Evolutionary conservation across 2,888 invertebrate species (phyloP).

Genomic region (Microplitis manilae): DNA sequence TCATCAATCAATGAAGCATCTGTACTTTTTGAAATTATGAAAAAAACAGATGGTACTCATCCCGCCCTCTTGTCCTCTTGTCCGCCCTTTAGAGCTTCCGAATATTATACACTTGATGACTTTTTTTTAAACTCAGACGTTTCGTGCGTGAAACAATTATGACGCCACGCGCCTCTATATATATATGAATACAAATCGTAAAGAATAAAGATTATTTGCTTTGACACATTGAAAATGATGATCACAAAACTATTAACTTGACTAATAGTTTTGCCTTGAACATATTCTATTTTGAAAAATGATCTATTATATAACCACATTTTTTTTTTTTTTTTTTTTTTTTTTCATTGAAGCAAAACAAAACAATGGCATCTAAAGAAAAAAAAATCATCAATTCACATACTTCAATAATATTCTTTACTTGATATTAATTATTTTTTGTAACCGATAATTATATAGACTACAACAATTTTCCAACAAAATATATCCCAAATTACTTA

Average conservation of each 20-base stretch:
- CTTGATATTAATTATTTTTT: too few species aligned
- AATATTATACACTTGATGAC: neutral
- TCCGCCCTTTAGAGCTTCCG: neutral
- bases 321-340: neutral
- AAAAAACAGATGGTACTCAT: neutral
- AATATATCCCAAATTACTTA: too few species aligned
- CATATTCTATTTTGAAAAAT: conserved; percentile 10
- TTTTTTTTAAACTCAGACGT: neutral
- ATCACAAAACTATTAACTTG: conserved; percentile 29
- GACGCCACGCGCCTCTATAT: neutral
- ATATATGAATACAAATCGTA: conserved; percentile 9
- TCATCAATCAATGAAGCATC: conserved; percentile 5
- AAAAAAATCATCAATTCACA: too few species aligned
- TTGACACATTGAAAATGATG: conserved; percentile 35
- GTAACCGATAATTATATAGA: too few species aligned
- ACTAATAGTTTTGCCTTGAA: conserved; percentile 30
- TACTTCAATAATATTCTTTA: too few species aligned
- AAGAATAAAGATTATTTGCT: conserved; percentile 9
- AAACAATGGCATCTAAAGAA: neutral
- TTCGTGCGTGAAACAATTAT: conserved; percentile 36
- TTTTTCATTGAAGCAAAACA: neutral
- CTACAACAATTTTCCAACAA: too few species aligned
- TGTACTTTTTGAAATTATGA: neutral
- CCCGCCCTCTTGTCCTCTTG: neutral
- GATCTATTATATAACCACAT: conserved; percentile 3